Base-by-base conservation (phyloP, 2,888 invertebrate genomes). In the Caenorhabditis sp. region DNA sequence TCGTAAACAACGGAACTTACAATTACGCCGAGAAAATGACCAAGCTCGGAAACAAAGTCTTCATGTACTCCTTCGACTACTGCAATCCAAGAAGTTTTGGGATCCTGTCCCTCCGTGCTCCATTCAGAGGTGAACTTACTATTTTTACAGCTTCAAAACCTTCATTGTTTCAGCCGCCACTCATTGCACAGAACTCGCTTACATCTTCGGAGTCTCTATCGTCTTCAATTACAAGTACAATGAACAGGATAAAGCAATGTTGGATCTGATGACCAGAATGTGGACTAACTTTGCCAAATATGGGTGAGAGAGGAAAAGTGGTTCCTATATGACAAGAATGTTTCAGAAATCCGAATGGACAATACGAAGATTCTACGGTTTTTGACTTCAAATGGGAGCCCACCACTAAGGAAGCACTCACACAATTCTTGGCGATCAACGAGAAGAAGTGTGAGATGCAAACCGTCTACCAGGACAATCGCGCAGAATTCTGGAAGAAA, bases 281-380 rank as follows among this genome's bases (percentile, higher is more conserved):
- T 90, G 89, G 87, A 88, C 91, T 14, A 91, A 91, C 61, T 91
- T 91, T 69, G 90, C 88, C 35, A 91, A 91, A 82, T 88, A 86
- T 64, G 90, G 90, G 89, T 89, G 35, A 49, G 80, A 35, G 14
- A 12, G 5, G 1, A 14, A 26, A 26, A 26, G 14, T 26, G 14
- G 10, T 2, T 26, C 5, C 14, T 12, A 24, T 0, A 0, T 3
- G 26, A 26, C 26, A 4, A 22, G 0, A 35, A 38, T 19, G 47
- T 66, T 87, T 38, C 82, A 89, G 90, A 24, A 89, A 91, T 64
- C 91, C 91, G 14, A 91, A 91, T 68, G 90, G 90, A 12, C 86
- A 86, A 26, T 88, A 87, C 47, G 87, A 86, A 10, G 88, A 89
- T 28, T 88, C 88, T 0, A 86, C 87, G 8, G 86, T 87, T 14